These are phyloP conservation scores for Nasonia vitripennis DNA, from an alignment of 1,140 invertebrate species.

Conservation along the genomic window DNA sequence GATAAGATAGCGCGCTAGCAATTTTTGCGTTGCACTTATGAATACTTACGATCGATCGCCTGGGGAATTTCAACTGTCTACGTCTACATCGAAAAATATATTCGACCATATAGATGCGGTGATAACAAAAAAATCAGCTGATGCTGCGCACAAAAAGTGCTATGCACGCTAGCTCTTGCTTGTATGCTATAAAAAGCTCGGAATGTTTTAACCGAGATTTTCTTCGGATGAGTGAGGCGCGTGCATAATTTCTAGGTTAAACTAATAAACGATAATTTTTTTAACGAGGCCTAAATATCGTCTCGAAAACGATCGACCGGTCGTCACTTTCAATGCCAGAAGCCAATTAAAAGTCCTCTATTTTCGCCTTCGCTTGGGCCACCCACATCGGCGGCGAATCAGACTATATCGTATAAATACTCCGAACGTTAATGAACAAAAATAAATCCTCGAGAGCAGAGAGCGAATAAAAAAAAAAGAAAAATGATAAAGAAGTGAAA, in stretches of 20 bases:
- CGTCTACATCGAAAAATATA: too few species aligned
- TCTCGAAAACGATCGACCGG: background rate
- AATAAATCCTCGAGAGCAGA: background rate
- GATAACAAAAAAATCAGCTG: too few species aligned
- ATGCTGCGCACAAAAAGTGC: too few species aligned
- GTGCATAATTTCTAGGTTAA: background rate
- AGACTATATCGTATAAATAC: too few species aligned
- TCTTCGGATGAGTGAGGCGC: background rate
- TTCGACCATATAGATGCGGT: too few species aligned
- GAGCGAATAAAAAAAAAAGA: background rate
- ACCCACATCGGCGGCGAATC: background rate
- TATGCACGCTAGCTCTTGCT: too few species aligned
- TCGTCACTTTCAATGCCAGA: background rate
- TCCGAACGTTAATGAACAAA: background rate
- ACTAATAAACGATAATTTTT: constrained; percentile 3
- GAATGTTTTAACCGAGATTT: background rate
- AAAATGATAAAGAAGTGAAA: background rate
- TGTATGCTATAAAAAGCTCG: too few species aligned
- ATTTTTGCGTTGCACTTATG: background rate
- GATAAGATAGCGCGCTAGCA: background rate
- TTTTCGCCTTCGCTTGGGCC: background rate
- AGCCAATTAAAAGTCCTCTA: background rate
- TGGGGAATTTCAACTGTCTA: too few species aligned
- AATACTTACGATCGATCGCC: too few species aligned
- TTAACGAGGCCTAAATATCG: background rate